Conservation (phyloP, 2,888 invertebrate genomes). For the Drosophila prostipennis region DNA sequence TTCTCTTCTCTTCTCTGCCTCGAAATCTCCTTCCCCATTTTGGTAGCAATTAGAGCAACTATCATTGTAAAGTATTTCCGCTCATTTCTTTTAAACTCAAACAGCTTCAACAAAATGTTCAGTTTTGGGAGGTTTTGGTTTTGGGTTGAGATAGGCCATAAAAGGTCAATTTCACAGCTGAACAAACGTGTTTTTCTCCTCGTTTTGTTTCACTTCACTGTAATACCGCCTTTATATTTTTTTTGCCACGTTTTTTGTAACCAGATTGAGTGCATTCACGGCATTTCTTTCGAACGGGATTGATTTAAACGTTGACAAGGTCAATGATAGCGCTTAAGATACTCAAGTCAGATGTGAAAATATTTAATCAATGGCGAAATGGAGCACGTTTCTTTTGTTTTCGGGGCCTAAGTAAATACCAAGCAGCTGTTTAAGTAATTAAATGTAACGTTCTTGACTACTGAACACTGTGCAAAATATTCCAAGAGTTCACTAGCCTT, state of each 20-base stretch:
- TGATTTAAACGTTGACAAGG: conserved; percentile 59
- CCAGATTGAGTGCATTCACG: conserved; percentile 49
- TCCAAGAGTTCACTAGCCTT: not conserved
- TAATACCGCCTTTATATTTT: conserved; percentile 18
- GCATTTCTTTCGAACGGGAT: conserved; percentile 64
- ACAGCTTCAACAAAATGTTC: conserved; percentile 15
- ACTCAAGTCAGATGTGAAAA: conserved; percentile 45
- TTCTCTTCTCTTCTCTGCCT: conserved; percentile 26
- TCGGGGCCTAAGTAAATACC: conserved; percentile 7
- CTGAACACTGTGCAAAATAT: not conserved
- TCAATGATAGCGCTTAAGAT: conserved; percentile 57
- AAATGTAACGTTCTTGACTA: conserved; percentile 18
- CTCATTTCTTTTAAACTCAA: conserved; percentile 42
- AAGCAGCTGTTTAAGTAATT: conserved; percentile 39
- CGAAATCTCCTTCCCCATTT: conserved; percentile 6
- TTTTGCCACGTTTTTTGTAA: conserved; percentile 45
- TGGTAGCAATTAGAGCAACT: conserved; percentile 44
- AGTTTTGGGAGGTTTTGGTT: conserved; percentile 31
- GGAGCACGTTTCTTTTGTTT: conserved; percentile 14
- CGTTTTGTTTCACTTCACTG: conserved; percentile 33
- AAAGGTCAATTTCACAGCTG: conserved; percentile 75
- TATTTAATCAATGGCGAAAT: conserved; percentile 41
- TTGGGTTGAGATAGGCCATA: conserved; percentile 50
- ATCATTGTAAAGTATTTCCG: conserved; percentile 62
- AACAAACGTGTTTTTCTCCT: conserved; percentile 64